Conservation (phyloP, 2,888 invertebrate genomes). For the Heterodera filipjevi region DNA sequence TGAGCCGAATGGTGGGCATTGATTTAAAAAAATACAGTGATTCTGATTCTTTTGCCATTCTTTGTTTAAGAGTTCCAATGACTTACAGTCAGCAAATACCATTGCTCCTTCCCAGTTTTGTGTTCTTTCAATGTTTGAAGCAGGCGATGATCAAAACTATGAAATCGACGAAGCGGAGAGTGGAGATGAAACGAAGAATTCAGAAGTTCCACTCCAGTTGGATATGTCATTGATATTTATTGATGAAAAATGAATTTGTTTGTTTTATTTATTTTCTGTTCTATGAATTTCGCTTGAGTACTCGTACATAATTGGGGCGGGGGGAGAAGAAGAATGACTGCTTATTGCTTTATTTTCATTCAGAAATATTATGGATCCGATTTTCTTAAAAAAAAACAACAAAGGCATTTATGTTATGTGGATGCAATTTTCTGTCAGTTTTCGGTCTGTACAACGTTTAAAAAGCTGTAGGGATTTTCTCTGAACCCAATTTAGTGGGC, state of each 20-base stretch:
- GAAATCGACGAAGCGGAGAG: constrained; percentile 19
- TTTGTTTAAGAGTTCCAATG: not conserved
- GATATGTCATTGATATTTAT: not conserved
- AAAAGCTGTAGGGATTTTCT: too few species aligned
- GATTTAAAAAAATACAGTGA: not conserved
- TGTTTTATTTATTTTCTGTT: not conserved
- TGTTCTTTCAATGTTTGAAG: constrained; percentile 8
- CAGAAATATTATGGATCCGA: too few species aligned
- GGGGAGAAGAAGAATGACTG: too few species aligned
- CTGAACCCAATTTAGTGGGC: not conserved
- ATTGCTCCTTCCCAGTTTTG: constrained; percentile 9
- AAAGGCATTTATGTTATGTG: too few species aligned
- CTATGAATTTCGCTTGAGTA: not conserved
- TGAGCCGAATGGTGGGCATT: constrained; percentile 8
- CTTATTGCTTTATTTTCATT: too few species aligned
- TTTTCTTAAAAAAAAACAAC: constrained; percentile 9
- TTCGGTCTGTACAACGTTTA: too few species aligned
- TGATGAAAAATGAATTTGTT: not conserved
- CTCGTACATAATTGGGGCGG: too few species aligned
- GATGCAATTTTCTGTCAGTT: not conserved
- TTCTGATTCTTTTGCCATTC: not conserved
- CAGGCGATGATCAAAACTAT: constrained; percentile 25
- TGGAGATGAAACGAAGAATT: not conserved
- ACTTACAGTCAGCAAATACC: constrained; percentile 17
- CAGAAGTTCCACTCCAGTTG: not conserved